Evolutionary conservation across 2,797 vertebrate genomes (phyloP).

Genomic region (Pantherophis vulpinus): DNA sequence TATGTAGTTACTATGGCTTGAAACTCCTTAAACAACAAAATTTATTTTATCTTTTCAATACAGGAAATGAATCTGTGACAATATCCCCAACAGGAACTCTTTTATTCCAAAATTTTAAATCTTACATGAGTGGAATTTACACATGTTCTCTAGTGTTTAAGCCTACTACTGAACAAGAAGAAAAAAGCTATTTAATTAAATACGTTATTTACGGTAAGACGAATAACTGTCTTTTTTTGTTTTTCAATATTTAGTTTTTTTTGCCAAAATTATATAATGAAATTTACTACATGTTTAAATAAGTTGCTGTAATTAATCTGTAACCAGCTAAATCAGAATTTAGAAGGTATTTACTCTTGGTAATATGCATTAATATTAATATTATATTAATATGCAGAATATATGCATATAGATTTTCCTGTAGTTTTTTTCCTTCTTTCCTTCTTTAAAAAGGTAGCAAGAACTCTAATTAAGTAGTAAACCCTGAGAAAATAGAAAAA

Average conservation of each 20-base stretch:
- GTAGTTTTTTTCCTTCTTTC: not conserved
- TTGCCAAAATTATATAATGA: constrained; percentile 17
- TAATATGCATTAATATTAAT: too few relatives aligned
- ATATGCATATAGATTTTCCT: not conserved
- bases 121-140: constrained; percentile 55
- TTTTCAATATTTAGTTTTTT: not conserved
- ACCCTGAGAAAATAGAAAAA: not conserved
- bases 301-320: not conserved
- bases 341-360: not conserved
- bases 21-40: not conserved
- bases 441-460: not conserved
- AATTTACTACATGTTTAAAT: not conserved
- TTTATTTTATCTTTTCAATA: constrained; percentile 7
- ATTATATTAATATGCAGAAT: not conserved
- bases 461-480: not conserved
- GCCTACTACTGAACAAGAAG: constrained; percentile 40
- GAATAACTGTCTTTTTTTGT: not conserved
- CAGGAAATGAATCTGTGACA: constrained; percentile 59
- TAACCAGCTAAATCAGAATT: not conserved
- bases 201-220: constrained; percentile 60
- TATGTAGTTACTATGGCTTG: not conserved
- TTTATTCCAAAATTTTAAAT: constrained; percentile 57
- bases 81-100: constrained; percentile 65
- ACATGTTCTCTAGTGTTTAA: constrained; percentile 63
- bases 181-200: constrained; percentile 55